Percentiles rank a stretch among this genome's conserved stretches.
Evolutionary conservation across 2,888 invertebrate genomes (phyloP).

Genomic region (Cataglyphis cursor): DNA sequence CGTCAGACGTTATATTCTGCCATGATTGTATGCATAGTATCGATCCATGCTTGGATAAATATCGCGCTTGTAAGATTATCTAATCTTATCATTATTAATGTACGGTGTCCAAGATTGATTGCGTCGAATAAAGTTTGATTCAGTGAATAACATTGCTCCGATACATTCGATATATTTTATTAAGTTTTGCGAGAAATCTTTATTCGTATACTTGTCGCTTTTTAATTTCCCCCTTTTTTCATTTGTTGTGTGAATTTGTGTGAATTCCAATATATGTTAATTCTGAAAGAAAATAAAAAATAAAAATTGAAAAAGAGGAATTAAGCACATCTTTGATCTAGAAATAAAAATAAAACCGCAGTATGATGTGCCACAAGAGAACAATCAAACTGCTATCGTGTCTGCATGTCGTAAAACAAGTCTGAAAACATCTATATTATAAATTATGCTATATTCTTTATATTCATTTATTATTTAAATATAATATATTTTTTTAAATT

Average conservation of each 20-base stretch:
- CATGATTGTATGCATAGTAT: conserved; percentile 53
- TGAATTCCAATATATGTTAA: background rate
- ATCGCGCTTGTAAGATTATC: conserved; percentile 64
- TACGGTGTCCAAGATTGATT: conserved; percentile 35
- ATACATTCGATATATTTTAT: conserved; percentile 8
- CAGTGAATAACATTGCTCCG: background rate
- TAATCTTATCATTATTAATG: conserved; percentile 74
- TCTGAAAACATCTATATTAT: too few species aligned
- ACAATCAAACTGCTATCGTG: background rate
- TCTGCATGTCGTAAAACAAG: too few species aligned
- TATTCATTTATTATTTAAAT: background rate
- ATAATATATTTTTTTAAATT: background rate
- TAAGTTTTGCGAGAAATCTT: background rate
- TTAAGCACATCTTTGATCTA: background rate
- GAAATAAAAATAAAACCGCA: background rate
- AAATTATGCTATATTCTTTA: background rate
- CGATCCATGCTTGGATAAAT: conserved; percentile 69
- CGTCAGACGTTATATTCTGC: background rate
- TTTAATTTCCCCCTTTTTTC: background rate
- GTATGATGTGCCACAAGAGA: background rate
- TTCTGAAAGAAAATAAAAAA: background rate
- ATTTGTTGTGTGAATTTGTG: background rate
- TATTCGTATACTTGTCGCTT: background rate
- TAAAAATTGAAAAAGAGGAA: background rate
- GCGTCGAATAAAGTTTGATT: background rate